phyloP scores from a whole-genome alignment of 2,888 invertebrate species.

The Acanthosoma haemorrhoidale region DNA sequence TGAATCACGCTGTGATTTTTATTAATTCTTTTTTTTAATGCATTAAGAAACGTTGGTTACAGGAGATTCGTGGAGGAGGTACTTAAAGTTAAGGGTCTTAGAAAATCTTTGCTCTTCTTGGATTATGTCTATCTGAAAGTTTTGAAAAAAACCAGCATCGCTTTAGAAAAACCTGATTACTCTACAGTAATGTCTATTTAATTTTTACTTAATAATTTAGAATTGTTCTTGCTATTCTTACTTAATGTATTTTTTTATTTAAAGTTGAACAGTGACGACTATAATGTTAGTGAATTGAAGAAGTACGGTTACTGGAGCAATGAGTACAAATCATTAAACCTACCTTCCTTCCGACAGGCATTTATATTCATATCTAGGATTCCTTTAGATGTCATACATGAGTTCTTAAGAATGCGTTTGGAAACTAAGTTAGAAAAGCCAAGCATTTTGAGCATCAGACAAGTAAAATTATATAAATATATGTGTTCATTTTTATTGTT shows the following conservation, averaged over 20 bases:
- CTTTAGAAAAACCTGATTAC: constrained; percentile 56
- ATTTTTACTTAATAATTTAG: not conserved
- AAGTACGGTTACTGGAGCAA: constrained; percentile 72
- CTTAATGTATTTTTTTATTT: not conserved
- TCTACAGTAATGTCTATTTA: constrained; percentile 21
- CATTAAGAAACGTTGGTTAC: constrained; percentile 24
- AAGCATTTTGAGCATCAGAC: constrained; percentile 78
- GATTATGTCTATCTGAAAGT: constrained; percentile 65
- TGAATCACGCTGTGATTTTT: not conserved
- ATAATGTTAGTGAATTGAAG: constrained; percentile 51
- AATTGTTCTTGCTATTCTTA: not conserved
- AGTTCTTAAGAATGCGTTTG: constrained; percentile 78
- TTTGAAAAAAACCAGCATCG: constrained; percentile 63
- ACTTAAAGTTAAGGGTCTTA: constrained; percentile 78
- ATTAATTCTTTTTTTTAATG: not conserved
- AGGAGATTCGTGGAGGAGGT: constrained; percentile 82
- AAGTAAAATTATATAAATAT: constrained; percentile 50
- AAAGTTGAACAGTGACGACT: constrained; percentile 44
- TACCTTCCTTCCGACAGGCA: constrained; percentile 78
- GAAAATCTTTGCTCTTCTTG: constrained; percentile 73
- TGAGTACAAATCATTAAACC: constrained; percentile 66
- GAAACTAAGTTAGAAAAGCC: constrained; percentile 78
- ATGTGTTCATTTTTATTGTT: not conserved
- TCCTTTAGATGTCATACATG: constrained; percentile 86
- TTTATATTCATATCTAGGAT: constrained; percentile 82